phyloP scores from a whole-genome alignment of 2,113 vertebrate species.

The Mus spicilegus region DNA sequence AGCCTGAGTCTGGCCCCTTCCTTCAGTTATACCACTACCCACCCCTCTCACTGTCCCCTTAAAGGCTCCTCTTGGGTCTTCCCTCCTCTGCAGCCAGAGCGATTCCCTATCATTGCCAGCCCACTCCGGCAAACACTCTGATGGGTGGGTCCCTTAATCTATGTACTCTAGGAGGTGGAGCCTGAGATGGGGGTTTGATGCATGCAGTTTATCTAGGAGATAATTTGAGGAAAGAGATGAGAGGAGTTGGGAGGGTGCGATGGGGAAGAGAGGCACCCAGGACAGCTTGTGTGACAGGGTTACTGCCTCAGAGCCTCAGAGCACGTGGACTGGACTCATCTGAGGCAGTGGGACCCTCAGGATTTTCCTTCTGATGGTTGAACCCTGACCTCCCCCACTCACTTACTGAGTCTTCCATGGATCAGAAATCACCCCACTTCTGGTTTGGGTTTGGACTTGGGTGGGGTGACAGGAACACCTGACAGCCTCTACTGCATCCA shows the following conservation, averaged over 20 bases:
- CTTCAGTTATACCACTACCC: not conserved
- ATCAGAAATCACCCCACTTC: not conserved
- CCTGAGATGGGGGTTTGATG: not conserved
- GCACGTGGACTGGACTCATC: not conserved
- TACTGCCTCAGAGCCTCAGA: not conserved
- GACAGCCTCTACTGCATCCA: not conserved
- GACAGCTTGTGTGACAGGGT: fast-evolving
- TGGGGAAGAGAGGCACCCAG: not conserved
- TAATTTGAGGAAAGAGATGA: not conserved
- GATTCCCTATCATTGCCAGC: not conserved
- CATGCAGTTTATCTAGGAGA: not conserved
- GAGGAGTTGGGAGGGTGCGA: not conserved
- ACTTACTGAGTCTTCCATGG: not conserved
- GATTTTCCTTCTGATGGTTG: not conserved
- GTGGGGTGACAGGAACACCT: not conserved
- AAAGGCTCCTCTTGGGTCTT: not conserved
- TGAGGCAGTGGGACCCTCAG: not conserved
- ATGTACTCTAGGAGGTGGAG: not conserved
- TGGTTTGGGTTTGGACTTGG: not conserved
- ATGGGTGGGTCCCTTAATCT: not conserved
- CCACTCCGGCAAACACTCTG: not conserved
- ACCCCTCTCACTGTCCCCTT: not conserved
- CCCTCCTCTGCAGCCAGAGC: not conserved
- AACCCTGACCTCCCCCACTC: fast-evolving
- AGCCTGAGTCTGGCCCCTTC: not conserved